These are phyloP conservation scores for Rafetus swinhoei DNA, from an alignment of 2,113 vertebrate genomes.

Conservation along the genomic window DNA sequence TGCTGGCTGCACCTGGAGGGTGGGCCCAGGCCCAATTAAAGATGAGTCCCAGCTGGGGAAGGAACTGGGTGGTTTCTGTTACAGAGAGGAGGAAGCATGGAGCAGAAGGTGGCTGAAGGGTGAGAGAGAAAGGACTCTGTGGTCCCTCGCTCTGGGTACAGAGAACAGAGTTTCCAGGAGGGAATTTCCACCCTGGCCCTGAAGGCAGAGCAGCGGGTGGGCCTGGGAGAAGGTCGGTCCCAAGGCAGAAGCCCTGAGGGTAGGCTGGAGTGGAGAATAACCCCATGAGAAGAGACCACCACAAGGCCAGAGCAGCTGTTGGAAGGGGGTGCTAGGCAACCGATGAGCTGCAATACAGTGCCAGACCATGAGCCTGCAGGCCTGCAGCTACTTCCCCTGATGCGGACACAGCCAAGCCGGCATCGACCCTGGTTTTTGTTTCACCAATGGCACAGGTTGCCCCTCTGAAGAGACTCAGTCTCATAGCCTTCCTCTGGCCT, in stretches of 20 bases:
- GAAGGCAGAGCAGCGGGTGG: neutral
- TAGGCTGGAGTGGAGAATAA: too few species aligned
- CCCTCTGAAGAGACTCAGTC: neutral
- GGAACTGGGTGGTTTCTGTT: neutral
- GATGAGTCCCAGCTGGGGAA: neutral
- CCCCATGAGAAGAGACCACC: too few species aligned
- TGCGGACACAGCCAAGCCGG: neutral
- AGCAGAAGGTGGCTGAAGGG: too few species aligned
- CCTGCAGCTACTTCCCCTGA: neutral
- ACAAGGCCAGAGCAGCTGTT: neutral
- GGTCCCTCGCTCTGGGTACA: too few species aligned
- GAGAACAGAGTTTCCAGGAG: too few species aligned
- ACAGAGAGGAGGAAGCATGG: too few species aligned
- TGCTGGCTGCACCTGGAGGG: neutral
- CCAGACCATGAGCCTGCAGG: too few species aligned
- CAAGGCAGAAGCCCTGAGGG: neutral
- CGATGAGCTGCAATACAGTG: neutral
- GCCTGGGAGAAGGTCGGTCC: too few species aligned
- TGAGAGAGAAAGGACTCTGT: too few species aligned
- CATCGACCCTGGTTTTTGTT: neutral
- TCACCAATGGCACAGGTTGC: neutral
- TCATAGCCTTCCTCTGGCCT: neutral
- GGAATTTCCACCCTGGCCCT: neutral
- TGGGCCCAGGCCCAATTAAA: neutral
- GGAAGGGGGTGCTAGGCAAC: neutral